Conservation (phyloP, 2,888 invertebrate species). For the Opisthograptis luteolata region DNA sequence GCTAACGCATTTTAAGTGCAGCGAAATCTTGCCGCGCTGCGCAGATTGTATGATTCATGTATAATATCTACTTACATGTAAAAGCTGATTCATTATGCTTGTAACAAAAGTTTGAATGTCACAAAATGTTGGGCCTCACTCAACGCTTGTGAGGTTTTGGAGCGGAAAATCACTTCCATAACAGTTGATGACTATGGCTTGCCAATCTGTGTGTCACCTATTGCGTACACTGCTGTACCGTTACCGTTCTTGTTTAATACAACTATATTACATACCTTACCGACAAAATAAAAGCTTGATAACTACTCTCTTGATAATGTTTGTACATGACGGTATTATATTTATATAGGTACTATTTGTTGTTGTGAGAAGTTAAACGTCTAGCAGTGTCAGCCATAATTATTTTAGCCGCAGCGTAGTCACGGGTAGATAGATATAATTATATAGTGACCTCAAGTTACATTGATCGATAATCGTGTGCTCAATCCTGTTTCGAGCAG, state of each 20-base stretch:
- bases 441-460: slow-evolving; percentile 37
- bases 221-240: slow-evolving; percentile 30
- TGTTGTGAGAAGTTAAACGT: background rate
- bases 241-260: slow-evolving; percentile 51
- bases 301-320: background rate
- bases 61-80: background rate
- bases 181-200: slow-evolving; percentile 48
- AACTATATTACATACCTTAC: slow-evolving; percentile 4
- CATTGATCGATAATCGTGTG: slow-evolving; percentile 41
- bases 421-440: slow-evolving; percentile 21
- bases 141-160: slow-evolving; percentile 47
- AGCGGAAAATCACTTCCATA: slow-evolving; percentile 70
- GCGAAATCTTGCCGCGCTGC: slow-evolving; percentile 8
- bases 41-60: slow-evolving; percentile 6
- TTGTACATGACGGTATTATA: no score
- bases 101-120: slow-evolving; percentile 20
- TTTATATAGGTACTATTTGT: background rate
- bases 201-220: slow-evolving; percentile 60
- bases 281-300: background rate
- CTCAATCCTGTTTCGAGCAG: slow-evolving; percentile 46
- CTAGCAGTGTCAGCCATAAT: background rate
- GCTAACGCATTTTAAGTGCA: slow-evolving; percentile 17
- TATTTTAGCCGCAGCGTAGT: slow-evolving; percentile 3
- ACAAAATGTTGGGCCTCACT: slow-evolving; percentile 29
- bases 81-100: background rate